Evolutionary conservation across 2,888 invertebrate species (phyloP).

Genomic region (Agriopis aurantiaria): DNA sequence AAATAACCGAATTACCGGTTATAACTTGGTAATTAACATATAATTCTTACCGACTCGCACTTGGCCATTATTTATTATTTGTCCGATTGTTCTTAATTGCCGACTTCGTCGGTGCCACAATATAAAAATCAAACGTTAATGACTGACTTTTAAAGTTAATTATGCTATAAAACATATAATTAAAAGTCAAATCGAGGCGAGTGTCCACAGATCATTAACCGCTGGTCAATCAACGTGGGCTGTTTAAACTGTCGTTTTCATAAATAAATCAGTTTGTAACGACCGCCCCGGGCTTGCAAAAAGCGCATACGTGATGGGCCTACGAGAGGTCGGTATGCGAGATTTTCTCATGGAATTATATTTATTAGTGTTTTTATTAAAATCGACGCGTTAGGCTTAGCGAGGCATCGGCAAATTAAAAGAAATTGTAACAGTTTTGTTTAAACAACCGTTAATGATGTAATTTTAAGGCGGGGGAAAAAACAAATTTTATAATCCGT

Average conservation of each 20-base stretch:
- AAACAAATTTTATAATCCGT: background rate
- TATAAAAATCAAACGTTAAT: background rate
- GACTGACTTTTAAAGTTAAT: background rate
- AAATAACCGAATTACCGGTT: no score
- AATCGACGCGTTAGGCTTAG: constrained; percentile 15
- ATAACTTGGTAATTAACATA: no score
- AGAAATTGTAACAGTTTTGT: background rate
- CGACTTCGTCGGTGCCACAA: no score
- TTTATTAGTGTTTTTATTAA: constrained; percentile 29
- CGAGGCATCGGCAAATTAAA: constrained; percentile 13
- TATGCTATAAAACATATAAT: constrained; percentile 3
- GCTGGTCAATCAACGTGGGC: constrained; percentile 31
- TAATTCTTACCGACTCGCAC: no score
- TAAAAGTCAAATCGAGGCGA: constrained; percentile 32
- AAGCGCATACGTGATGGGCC: constrained; percentile 38
- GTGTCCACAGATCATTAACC: constrained; percentile 26
- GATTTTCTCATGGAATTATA: constrained; percentile 35
- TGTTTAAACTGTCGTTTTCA: constrained; percentile 42
- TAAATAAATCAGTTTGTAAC: constrained; percentile 50
- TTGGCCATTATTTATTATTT: no score
- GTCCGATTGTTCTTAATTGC: no score
- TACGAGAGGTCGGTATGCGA: constrained; percentile 34
- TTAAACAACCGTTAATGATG: background rate
- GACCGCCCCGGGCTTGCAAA: constrained; percentile 38
- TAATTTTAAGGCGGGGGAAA: background rate